Base-by-base conservation (phyloP, 2,797 vertebrate species). In the Acrossocheilus wenchowensis region DNA sequence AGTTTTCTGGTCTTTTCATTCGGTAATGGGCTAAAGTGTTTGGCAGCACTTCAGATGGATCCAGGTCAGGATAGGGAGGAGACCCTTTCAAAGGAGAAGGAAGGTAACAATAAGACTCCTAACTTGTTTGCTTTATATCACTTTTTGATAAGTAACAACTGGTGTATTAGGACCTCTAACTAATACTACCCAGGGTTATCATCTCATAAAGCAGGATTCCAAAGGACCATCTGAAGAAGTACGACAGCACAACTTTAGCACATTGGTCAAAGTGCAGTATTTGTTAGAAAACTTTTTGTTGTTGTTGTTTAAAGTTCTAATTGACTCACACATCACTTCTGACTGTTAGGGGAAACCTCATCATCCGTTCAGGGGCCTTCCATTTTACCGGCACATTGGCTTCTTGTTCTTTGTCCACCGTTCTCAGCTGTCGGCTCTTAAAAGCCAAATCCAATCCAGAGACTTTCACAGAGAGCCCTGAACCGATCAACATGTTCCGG, bases 131-230 rank as follows among this genome's bases (percentile, higher is more conserved):
- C 36, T 62, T 48, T 26, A 36, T 39, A 2, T 6, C 23, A 12
- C 10, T 71, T 39, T 82, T 72, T 54, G 2, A n/a, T 1, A 77
- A 39, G 50, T 23, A 39, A 41, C 43, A 60, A 62, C 11, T n/a
- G 17, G 43, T 83, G 41, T 30, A 26, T 79, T n/a, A 66, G 72
- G 19, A 84, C 7, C 11, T n/a, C 21, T n/a, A 30, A 64, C 23
- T 3, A 68, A 82, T 36, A 71, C 91, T 94, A 96, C 94, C 95
- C 84, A 95, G 89, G 5, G 94, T 95, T 12, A 95, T 91, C 89
- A 94, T 81, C 87, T 96, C 94, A 85, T 95, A 95, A 12, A 95
- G 87, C 68, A 95, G 85, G 82, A 96, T 93, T 80, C 95, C 94
- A 92, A 95, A 96, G 6, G 94, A 95, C 93, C 94, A 96, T 83